Evolutionary conservation across 2,888 invertebrate species (phyloP), one percentile per base, ranked within the genome.

Genomic region (Leucophora obtusa): DNA sequence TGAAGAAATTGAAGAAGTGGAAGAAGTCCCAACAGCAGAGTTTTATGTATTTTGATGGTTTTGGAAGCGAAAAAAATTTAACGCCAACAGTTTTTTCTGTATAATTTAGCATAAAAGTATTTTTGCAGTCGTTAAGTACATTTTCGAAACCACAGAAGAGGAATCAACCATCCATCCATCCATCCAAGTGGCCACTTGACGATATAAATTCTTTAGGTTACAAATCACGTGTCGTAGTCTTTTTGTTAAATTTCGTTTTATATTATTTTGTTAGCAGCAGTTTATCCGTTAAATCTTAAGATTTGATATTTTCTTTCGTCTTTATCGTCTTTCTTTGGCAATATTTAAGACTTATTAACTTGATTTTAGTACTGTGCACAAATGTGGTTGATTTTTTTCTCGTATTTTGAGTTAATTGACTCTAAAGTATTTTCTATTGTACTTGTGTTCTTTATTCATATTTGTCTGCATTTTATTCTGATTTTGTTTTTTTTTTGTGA

Each of bases 11-110:
- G 24, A 28, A 21, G 10, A 21, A 21, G 21, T 28, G 38, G 38
- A 11, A 28, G 7, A 28, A 28, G 28, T 6, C 5, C 6, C 1
- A 53, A 24, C 21, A 21, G n/a, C 14, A 21, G n/a, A 24, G 11
- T 18, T 17, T 21, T 15, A 38, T 71, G 24, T 68, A 47, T 62
- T 76, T 73, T 77, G 69, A 70, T 78, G 71, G 65, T 68, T 70
- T 82, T 83, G 83, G 84, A 79, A 82, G 84, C 83, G 87, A 82
- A 87, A 86, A 87, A 87, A 87, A 87, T 87, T 87, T 86, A 86
- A 87, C 87, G 87, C 87, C 85, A 86, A 79, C 71, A 78, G 60
- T 72, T 47, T 74, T 82, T 74, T 81, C 70, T 77, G 77, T 74
- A 81, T 81, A 81, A 81, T 81, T 81, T 77, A 77, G 56, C 81